Evolutionary conservation across 2,888 invertebrate genomes (phyloP).

Genomic region (Pegoplata infirma): DNA sequence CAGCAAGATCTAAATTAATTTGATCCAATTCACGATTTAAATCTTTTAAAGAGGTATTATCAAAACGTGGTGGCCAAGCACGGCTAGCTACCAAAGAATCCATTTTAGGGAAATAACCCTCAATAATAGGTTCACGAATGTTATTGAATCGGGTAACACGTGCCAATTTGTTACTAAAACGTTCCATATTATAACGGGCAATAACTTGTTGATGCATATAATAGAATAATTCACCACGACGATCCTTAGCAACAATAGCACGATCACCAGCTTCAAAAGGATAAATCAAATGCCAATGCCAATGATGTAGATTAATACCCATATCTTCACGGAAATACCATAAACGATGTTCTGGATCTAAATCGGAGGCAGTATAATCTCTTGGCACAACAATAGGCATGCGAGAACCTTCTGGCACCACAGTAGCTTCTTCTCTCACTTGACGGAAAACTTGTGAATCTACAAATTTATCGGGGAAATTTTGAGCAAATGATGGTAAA

Average conservation of each 20-base stretch:
- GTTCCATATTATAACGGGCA: conserved; percentile 86
- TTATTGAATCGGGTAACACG: conserved; percentile 83
- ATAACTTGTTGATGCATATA: conserved; percentile 85
- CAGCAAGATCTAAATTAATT: conserved; percentile 81
- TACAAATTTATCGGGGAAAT: conserved; percentile 84
- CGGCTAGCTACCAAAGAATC: conserved; percentile 87
- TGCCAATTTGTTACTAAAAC: conserved; percentile 84
- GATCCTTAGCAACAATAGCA: conserved; percentile 81
- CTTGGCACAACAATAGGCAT: conserved; percentile 81
- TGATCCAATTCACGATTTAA: conserved; percentile 84
- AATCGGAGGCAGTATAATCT: conserved; percentile 87
- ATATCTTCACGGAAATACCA: conserved; percentile 80
- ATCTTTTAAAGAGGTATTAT: conserved; percentile 80
- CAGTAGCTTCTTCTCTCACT: conserved; percentile 80
- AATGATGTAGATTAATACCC: conserved; percentile 80
- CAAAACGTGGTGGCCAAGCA: conserved; percentile 86
- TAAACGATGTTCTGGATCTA: conserved; percentile 87
- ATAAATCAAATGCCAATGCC: conserved; percentile 84
- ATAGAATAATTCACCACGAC: conserved; percentile 88
- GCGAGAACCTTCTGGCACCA: conserved; percentile 82
- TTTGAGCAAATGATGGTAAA: conserved; percentile 82
- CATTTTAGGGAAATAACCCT: conserved; percentile 91
- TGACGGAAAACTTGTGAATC: conserved; percentile 81
- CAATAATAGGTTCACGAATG: conserved; percentile 84
- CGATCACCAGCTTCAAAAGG: conserved; percentile 84